Conservation (phyloP, 37 sponge, comb jelly and placozoan genomes). For the Mnemiopsis leidyi region DNA sequence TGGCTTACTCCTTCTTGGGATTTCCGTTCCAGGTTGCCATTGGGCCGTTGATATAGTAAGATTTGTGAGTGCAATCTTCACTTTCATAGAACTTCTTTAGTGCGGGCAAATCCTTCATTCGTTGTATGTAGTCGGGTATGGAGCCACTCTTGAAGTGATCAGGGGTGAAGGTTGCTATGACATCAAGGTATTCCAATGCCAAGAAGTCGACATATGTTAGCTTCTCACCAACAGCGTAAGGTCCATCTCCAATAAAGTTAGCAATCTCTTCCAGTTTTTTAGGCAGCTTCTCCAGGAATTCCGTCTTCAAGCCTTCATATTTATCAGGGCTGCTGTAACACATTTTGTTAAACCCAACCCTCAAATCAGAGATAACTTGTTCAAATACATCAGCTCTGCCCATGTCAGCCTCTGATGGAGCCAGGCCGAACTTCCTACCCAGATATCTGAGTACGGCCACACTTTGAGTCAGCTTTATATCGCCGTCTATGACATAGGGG, state of each 20-base stretch:
- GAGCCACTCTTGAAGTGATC: too few relatives aligned
- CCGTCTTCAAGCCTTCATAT: neutral
- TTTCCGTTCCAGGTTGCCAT: too few relatives aligned
- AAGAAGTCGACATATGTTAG: neutral
- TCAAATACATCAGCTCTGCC: neutral
- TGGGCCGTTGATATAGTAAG: too few relatives aligned
- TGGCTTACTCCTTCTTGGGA: too few relatives aligned
- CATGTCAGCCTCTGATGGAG: neutral
- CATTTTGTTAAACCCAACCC: neutral
- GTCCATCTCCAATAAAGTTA: constrained; percentile 33
- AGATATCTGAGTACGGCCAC: constrained; percentile 21
- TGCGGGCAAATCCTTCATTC: too few relatives aligned
- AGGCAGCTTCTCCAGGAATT: neutral
- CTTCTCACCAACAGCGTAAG: constrained; percentile 3
- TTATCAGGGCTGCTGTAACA: neutral
- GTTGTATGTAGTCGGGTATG: too few relatives aligned
- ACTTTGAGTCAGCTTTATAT: constrained; percentile 8
- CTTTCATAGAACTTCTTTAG: too few relatives aligned
- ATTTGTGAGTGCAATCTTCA: too few relatives aligned
- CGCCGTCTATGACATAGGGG: constrained; percentile 42
- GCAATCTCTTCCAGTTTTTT: neutral
- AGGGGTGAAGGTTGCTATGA: too few relatives aligned
- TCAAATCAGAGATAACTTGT: neutral
- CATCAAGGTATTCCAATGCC: too few relatives aligned
- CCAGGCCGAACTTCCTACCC: constrained; percentile 57